phyloP scores from a whole-genome alignment of 2,888 invertebrate genomes.

The Altica lythri region DNA sequence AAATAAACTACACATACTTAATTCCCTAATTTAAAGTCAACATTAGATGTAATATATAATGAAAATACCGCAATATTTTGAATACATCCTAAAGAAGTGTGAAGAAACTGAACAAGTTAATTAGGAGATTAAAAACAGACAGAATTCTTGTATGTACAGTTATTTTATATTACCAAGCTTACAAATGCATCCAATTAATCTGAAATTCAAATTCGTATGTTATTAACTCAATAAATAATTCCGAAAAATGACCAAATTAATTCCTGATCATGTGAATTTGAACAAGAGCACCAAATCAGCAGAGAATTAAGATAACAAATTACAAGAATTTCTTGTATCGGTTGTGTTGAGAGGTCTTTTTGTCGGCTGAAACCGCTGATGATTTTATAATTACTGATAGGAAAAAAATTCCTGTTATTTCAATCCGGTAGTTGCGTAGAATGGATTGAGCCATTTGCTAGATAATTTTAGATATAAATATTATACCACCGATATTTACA shows the following conservation, averaged over 20 bases:
- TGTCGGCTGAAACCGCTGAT: constrained; percentile 3
- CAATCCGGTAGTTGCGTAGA: constrained; percentile 5
- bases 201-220: constrained; percentile 2
- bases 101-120: neutral
- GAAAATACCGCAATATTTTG: neutral
- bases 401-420: constrained; percentile 10
- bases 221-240: too few relatives aligned
- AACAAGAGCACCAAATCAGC: too few relatives aligned
- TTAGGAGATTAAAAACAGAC: neutral
- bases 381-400: constrained; percentile 8
- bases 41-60: neutral
- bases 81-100: neutral
- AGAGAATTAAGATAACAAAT: constrained; percentile 8
- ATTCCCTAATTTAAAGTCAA: too few relatives aligned
- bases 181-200: constrained; percentile 1
- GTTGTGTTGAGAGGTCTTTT: too few relatives aligned
- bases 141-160: neutral
- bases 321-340: constrained; percentile 1
- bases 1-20: too few relatives aligned
- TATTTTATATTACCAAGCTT: neutral
- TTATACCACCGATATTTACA: too few relatives aligned
- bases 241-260: too few relatives aligned
- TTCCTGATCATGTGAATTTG: too few relatives aligned
- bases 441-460: constrained; percentile 3
- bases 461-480: neutral